phyloP scores from a whole-genome alignment of 2,113 vertebrate genomes.

The Mobula birostris region DNA sequence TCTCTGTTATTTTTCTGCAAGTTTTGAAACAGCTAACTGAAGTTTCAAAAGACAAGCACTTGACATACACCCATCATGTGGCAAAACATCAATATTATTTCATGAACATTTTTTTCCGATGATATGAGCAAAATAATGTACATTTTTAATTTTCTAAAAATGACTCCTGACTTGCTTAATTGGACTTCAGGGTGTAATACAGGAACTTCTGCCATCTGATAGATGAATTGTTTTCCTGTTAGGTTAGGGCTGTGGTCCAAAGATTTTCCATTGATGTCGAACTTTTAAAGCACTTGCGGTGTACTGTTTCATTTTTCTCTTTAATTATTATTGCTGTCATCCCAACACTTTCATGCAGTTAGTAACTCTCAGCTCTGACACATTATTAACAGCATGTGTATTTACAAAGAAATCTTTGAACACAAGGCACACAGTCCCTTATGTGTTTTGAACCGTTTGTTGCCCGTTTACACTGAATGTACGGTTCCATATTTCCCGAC shows the following conservation, averaged over 20 bases:
- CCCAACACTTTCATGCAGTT: constrained; percentile 36
- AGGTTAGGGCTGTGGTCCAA: constrained; percentile 62
- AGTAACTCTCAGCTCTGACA: neutral
- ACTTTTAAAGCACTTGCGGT: constrained; percentile 41
- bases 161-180: constrained; percentile 57
- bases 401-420: neutral
- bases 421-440: neutral
- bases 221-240: constrained; percentile 70
- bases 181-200: constrained; percentile 59
- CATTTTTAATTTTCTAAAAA: constrained; percentile 50
- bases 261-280: constrained; percentile 68
- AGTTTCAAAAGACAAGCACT: constrained; percentile 7
- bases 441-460: neutral
- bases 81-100: constrained; percentile 34
- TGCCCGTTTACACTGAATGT: neutral
- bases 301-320: constrained; percentile 38
- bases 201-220: constrained; percentile 61
- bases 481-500: neutral
- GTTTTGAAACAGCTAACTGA: constrained; percentile 27
- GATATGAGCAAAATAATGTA: constrained; percentile 50
- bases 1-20: constrained; percentile 8
- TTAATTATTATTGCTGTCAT: constrained; percentile 42
- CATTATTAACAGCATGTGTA: neutral
- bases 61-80: constrained; percentile 1
- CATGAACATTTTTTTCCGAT: constrained; percentile 45